Evolutionary conservation across 2,888 invertebrate genomes (phyloP).

Genomic region (Aleiodes alternator): DNA sequence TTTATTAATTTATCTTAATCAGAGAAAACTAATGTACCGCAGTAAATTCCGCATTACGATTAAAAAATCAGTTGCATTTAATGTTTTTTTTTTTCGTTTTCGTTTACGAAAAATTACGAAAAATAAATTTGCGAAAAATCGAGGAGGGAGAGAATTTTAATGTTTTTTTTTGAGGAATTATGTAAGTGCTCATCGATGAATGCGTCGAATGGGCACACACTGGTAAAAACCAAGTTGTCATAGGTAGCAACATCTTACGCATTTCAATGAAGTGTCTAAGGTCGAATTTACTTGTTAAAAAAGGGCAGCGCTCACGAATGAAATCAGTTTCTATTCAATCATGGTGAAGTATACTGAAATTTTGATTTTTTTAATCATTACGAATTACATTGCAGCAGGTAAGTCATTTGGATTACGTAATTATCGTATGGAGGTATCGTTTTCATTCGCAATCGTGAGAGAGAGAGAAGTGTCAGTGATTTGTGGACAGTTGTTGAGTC

Average conservation of each 20-base stretch:
- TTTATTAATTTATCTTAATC: slow-evolving; percentile 35
- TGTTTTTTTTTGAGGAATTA: not conserved
- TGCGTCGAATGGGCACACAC: slow-evolving; percentile 23
- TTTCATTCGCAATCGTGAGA: not conserved
- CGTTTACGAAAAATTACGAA: not conserved
- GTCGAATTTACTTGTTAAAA: slow-evolving; percentile 71
- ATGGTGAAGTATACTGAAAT: slow-evolving; percentile 60
- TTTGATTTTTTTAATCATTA: slow-evolving; percentile 48
- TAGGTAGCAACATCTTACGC: slow-evolving; percentile 60
- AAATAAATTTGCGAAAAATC: not conserved
- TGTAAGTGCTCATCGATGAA: slow-evolving; percentile 5
- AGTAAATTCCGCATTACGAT: not conserved
- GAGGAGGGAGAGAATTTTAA: not conserved
- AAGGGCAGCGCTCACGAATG: slow-evolving; percentile 64
- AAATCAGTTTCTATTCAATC: slow-evolving; percentile 66
- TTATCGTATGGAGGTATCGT: slow-evolving; percentile 2
- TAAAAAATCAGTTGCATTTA: not conserved
- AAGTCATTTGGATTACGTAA: slow-evolving; percentile 51
- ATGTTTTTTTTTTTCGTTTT: not conserved
- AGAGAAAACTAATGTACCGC: not conserved
- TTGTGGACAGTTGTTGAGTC: slow-evolving; percentile 16
- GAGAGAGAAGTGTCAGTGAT: slow-evolving; percentile 16
- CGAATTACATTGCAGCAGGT: slow-evolving; percentile 59
- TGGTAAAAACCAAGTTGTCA: slow-evolving; percentile 51
- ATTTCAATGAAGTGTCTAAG: slow-evolving; percentile 70